Percentiles rank a stretch among this genome's conserved stretches.
Evolutionary conservation across 2,797 vertebrate species (phyloP).

Genomic region (Cichlasoma orientale): DNA sequence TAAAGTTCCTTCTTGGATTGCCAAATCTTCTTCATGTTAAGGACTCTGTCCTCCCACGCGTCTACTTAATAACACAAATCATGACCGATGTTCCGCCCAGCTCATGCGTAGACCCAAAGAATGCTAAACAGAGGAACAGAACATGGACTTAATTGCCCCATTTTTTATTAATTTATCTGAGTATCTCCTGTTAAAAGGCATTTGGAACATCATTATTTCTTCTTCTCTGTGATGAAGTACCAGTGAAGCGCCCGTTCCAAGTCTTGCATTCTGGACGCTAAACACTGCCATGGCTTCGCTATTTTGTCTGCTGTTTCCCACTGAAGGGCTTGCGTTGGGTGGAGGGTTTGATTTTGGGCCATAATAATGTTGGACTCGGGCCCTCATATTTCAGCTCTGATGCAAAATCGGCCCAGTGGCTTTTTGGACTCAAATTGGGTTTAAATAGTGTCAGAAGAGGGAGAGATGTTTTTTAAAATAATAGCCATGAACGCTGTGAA

Average conservation of each 20-base stretch:
- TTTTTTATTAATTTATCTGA: constrained; percentile 45
- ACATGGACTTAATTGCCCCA: constrained; percentile 42
- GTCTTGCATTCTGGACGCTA: constrained; percentile 28
- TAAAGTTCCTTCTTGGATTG: constrained; percentile 36
- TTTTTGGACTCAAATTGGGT: constrained; percentile 65
- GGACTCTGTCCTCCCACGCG: constrained; percentile 42
- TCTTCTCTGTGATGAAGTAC: constrained; percentile 42
- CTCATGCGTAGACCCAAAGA: constrained; percentile 27
- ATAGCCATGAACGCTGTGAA: constrained; percentile 66
- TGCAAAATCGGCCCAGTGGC: constrained; percentile 60
- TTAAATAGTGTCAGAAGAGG: constrained; percentile 70
- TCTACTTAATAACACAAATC: constrained; percentile 53
- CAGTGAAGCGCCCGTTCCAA: constrained; percentile 21
- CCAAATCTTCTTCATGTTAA: constrained; percentile 54
- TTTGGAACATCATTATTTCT: constrained; percentile 33
- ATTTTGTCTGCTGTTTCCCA: constrained; percentile 51
- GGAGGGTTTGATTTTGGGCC: constrained; percentile 53
- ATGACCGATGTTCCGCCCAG: constrained; percentile 53
- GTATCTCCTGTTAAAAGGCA: constrained; percentile 43
- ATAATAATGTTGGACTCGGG: constrained; percentile 57
- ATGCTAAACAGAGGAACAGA: constrained; percentile 53
- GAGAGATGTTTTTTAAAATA: constrained; percentile 67
- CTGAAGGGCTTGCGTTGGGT: constrained; percentile 48
- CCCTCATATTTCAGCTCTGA: constrained; percentile 68
- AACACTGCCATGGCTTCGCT: constrained; percentile 52